Conservation (phyloP, 2,888 invertebrate species). For the Brachylomia viminalis region DNA sequence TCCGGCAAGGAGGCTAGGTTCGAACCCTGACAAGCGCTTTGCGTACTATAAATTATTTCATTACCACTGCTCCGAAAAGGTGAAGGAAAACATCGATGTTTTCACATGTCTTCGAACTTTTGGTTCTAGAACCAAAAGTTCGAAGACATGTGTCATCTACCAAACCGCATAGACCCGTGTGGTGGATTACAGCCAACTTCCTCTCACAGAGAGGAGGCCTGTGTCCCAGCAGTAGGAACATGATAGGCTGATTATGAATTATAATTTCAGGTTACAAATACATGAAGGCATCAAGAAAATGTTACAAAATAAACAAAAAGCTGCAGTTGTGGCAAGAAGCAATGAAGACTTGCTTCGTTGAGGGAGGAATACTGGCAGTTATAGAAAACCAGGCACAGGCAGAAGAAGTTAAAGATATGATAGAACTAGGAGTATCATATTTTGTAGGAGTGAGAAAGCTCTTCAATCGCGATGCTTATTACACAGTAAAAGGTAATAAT, state of each 20-base stretch:
- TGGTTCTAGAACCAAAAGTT: background rate
- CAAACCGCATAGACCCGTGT: background rate
- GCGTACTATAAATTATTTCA: background rate
- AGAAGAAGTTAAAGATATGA: slow-evolving; percentile 12
- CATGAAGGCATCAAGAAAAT: slow-evolving; percentile 57
- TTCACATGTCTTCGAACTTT: too few relatives aligned
- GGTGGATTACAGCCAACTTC: background rate
- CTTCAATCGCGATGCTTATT: slow-evolving; percentile 52
- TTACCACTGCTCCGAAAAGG: background rate
- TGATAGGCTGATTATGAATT: background rate
- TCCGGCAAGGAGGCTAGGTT: too few relatives aligned
- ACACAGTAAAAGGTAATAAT: slow-evolving; percentile 68
- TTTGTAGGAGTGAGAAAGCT: slow-evolving; percentile 64
- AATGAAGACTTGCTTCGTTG: slow-evolving; percentile 68
- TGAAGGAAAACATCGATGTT: background rate
- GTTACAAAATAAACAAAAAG: slow-evolving; percentile 66
- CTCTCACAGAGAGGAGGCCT: background rate
- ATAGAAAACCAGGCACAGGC: slow-evolving; percentile 45
- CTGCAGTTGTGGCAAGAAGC: slow-evolving; percentile 65
- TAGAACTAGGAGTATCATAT: slow-evolving; percentile 19
- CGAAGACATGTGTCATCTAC: background rate
- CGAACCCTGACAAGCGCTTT: too few relatives aligned
- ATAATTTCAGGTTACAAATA: slow-evolving; percentile 63
- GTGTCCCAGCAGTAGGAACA: background rate
- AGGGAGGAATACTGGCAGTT: slow-evolving; percentile 62